Evolutionary conservation across 2,797 vertebrate genomes (phyloP), one percentile per base, ranked within the genome.

Genomic region (Scolopax bukidnonensis): DNA sequence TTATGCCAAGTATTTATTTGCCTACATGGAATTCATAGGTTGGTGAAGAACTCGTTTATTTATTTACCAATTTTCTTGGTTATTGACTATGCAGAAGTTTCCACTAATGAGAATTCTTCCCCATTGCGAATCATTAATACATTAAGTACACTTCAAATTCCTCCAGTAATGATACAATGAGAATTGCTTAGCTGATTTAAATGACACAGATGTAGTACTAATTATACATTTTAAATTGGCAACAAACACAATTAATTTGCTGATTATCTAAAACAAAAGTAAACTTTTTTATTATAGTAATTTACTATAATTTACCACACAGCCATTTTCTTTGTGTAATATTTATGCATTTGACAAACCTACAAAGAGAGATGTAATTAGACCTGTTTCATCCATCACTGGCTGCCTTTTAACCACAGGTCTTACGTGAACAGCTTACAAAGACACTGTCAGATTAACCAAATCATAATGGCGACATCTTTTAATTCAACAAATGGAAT

Each of bases 201-300:
- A 94, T 93, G 80, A 94, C 88, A 94, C 93, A 94, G 94, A 96
- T 96, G 96, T 91, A 91, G 68, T 91, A 84, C 77, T 97, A 96
- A 97, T 97, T 96, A 96, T 90, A 90, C 87, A 91, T 90, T 96
- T 96, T 95, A 94, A 95, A 88, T 84, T 89, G 69, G 61, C 79
- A 84, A 90, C 69, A 95, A 96, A 87, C 85, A 93, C 68, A 96
- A 96, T 93, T 96, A 95, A 94, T 94, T 95, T 89, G 48, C 63
- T 93, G 90, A 95, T 96, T 96, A 96, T 74, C 93, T 88, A 93
- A 96, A 94, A 96, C 92, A 97, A 94, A 96, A 97, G 84, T 96
- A 94, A 97, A 96, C 87, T 96, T 90, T 95, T 97, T 96, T 90
- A 95, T 96, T 94, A 91, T 43, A 94, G 89, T 90, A 94, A 96